Percentiles rank a stretch among this genome's conserved stretches.
Conservation (phyloP, 2,113 vertebrate species). For the Clupea harengus region DNA sequence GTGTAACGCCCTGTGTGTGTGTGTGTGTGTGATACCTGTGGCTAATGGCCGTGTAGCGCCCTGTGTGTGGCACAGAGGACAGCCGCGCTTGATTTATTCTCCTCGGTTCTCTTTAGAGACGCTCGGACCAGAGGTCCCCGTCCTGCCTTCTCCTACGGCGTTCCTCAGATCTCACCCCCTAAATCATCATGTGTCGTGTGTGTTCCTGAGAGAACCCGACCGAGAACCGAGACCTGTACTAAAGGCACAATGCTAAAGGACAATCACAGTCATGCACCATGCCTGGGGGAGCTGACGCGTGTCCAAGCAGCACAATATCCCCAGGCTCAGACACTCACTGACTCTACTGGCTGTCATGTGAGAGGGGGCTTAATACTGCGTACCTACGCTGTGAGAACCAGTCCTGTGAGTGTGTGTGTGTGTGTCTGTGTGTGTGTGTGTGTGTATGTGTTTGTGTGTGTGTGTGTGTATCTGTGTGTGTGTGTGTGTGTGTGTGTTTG, state of each 20-base stretch:
- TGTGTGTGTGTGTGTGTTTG: too few relatives aligned
- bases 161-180: not conserved
- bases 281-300: not conserved
- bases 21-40: too few relatives aligned
- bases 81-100: not conserved
- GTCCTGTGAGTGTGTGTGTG: not conserved
- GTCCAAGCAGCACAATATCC: not conserved
- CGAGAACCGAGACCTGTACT: not conserved
- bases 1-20: not conserved
- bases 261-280: slow-evolving; percentile 30
- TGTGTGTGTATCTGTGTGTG: too few relatives aligned
- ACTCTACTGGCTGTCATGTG: not conserved
- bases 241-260: slow-evolving; percentile 24
- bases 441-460: too few relatives aligned
- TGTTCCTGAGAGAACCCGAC: not conserved
- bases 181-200: not conserved
- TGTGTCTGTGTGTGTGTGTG: too few relatives aligned
- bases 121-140: not conserved
- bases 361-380: not conserved
- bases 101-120: not conserved
- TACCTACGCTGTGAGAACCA: not conserved
- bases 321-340: not conserved
- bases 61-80: not conserved
- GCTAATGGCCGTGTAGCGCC: too few relatives aligned
- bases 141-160: not conserved